These are phyloP conservation scores for Dexiosoma caninum DNA, from an alignment of 2,888 invertebrate species.

Conservation along the genomic window DNA sequence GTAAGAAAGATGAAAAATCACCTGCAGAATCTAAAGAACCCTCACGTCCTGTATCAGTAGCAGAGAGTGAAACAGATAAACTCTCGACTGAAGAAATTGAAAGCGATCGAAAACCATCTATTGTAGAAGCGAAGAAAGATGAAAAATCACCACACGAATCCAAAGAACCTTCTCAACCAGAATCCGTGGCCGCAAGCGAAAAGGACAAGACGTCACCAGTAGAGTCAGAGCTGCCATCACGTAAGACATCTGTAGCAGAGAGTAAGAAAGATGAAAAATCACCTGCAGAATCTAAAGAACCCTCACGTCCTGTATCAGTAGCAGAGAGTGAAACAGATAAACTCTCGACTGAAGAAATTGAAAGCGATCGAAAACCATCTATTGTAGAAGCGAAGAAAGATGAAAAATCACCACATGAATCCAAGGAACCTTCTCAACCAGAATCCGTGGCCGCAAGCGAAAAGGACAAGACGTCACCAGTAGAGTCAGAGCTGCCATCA, in stretches of 20 bases:
- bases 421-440: too few relatives aligned
- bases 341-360: too few relatives aligned
- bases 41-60: conserved; percentile 36
- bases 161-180: background rate
- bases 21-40: conserved; percentile 14
- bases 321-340: too few relatives aligned
- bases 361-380: too few relatives aligned
- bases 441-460: too few relatives aligned
- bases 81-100: too few relatives aligned
- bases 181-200: conserved; percentile 1
- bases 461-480: too few relatives aligned
- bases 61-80: background rate
- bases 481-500: too few relatives aligned
- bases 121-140: conserved; percentile 38
- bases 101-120: conserved; percentile 48
- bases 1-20: conserved; percentile 41
- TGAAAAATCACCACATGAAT: too few relatives aligned
- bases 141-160: conserved; percentile 38
- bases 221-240: conserved; percentile 44
- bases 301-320: conserved; percentile 38
- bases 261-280: conserved; percentile 26
- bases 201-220: conserved; percentile 45
- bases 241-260: conserved; percentile 45
- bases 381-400: too few relatives aligned
- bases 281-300: conserved; percentile 16